Evolutionary conservation across 2,888 invertebrate genomes (phyloP).

Genomic region (Cephonodes hylas): DNA sequence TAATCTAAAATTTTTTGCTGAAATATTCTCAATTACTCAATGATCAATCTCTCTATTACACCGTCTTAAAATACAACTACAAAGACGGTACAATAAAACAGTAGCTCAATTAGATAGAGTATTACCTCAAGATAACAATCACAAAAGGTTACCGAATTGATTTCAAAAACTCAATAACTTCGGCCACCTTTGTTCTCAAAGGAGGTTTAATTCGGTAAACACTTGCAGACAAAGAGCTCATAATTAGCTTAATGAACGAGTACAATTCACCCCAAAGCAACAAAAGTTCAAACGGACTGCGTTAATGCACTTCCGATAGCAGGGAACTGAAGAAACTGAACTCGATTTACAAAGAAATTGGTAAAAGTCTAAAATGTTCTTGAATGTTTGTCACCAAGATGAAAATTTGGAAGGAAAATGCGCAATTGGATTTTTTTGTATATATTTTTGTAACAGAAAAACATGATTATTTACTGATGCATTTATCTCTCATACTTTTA

Average conservation of each 20-base stretch:
- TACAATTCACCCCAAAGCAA: constrained; percentile 4
- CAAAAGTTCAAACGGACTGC: constrained; percentile 20
- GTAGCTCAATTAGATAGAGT: neutral
- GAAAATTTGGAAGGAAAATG: too few species aligned
- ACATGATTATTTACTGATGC: too few species aligned
- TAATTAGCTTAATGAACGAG: constrained; percentile 30
- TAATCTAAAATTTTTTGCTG: too few species aligned
- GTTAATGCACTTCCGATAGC: constrained; percentile 30
- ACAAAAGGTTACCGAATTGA: neutral
- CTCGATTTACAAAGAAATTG: neutral
- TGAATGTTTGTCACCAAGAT: too few species aligned
- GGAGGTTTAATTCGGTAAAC: constrained; percentile 16
- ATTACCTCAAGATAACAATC: neutral
- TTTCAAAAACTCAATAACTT: neutral
- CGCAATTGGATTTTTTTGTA: too few species aligned
- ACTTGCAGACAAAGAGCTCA: constrained; percentile 36
- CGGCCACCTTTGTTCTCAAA: neutral
- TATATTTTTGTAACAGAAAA: too few species aligned
- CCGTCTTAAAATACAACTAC: neutral
- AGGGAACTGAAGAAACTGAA: neutral
- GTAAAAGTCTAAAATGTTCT: neutral
- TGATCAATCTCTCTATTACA: too few species aligned
- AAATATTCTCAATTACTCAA: too few species aligned
- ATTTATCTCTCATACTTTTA: too few species aligned
- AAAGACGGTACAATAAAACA: neutral